A percentile compares a stretch with the other conserved stretches of the same genome.
phyloP scores from a whole-genome alignment of 2,888 invertebrate genomes.

The Diogma glabrata region DNA sequence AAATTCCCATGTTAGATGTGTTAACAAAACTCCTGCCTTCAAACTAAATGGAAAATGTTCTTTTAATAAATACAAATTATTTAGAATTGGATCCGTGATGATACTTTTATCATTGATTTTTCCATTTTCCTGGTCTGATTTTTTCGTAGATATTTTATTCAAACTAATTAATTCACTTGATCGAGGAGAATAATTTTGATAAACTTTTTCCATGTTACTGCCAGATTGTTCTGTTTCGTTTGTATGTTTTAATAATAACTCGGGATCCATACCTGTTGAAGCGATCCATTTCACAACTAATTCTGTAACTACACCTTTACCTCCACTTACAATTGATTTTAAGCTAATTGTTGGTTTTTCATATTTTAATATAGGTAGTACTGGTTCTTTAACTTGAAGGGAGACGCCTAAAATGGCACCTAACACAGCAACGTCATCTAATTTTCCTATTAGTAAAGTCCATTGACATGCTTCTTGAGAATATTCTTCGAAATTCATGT shows the following conservation, averaged over 20 bases:
- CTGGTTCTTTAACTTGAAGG: slow-evolving; percentile 23
- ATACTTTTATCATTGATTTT: slow-evolving; percentile 10
- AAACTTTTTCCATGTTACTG: slow-evolving; percentile 24
- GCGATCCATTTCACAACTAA: slow-evolving; percentile 79
- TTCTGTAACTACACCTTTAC: slow-evolving; percentile 78
- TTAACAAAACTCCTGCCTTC: slow-evolving; percentile 62
- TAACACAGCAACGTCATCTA: slow-evolving; percentile 77
- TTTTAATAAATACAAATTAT: slow-evolving; percentile 51
- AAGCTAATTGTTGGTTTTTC: slow-evolving; percentile 50
- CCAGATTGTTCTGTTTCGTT: slow-evolving; percentile 6
- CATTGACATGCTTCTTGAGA: slow-evolving; percentile 79
- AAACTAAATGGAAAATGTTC: slow-evolving; percentile 80
- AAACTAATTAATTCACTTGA: no score
- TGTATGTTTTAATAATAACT: slow-evolving; percentile 39
- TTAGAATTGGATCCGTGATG: slow-evolving; percentile 39
- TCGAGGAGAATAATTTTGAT: slow-evolving; percentile 23
- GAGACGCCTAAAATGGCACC: slow-evolving; percentile 40
- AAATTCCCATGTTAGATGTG: slow-evolving; percentile 88
- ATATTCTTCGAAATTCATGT: slow-evolving; percentile 66
- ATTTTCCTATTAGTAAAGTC: slow-evolving; percentile 73
- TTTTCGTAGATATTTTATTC: slow-evolving; percentile 26
- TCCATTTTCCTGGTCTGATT: slow-evolving; percentile 14
- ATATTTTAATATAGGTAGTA: slow-evolving; percentile 43
- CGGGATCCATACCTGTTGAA: slow-evolving; percentile 57
- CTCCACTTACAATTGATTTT: slow-evolving; percentile 50